Base-by-base conservation (phyloP, 2,797 vertebrate genomes). In the Hylomyscus alleni region DNA sequence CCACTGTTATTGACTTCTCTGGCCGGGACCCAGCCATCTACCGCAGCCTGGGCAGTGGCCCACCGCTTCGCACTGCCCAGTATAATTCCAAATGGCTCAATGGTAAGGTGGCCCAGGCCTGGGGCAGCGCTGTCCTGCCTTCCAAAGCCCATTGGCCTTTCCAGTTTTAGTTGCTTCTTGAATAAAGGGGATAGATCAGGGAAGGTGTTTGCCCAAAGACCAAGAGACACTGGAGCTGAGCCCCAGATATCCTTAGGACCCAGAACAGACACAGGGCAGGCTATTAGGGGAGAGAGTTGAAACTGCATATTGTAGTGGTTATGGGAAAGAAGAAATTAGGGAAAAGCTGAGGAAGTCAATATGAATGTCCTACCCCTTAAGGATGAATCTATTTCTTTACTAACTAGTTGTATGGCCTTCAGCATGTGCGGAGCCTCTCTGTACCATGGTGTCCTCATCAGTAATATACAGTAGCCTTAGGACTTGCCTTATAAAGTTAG, bases 1-100 rank as follows among this genome's bases (percentile, higher is more conserved):
- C 99, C 91, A 99, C 99, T 0, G 99, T 99, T 98, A 99, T 99
- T 34, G 99, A 99, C 99, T 99, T 99, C 99, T 99, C 99, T 0
- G 99, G 99, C 50, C 99, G 99, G 4, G 99, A 99, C 98, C 99
- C 99, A 0, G 99, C 99, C 98, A 99, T 99, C 98, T 99, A 99
- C 98, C 99, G 99, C 96, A 99, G 99, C 98, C 99, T 99, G 97
- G 99, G 99, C 52, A 99, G 99, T 3, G 98, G 99, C 98, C 99
- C 99, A 0, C 99, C 99, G 0, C 99, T 99, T 34, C 99, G 99
- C 93, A 99, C 99, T 0, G 99, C 99, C 20, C 99, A 99, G 96
- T 99, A 99, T 98, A 99, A 99, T 99, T 99, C 99, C 97, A 99
- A 99, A 91, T 99, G 99, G 99, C 99, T 99, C 98, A 99, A 99